Conservation (phyloP, 2,888 invertebrate genomes). For the Miltochrista miniata region DNA sequence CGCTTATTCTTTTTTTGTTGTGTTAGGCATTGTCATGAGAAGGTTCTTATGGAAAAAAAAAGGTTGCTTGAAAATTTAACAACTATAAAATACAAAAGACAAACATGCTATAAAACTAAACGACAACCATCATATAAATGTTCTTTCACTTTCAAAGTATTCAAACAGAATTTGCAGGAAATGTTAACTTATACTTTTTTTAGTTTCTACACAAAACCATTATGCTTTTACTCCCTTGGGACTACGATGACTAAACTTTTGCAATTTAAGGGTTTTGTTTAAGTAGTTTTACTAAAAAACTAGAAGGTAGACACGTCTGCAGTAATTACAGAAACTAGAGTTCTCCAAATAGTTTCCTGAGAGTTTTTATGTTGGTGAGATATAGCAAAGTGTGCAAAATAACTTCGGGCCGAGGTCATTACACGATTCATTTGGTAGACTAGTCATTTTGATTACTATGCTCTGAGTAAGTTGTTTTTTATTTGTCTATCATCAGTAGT, state of each 20-base stretch:
- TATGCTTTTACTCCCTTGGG: constrained; percentile 18
- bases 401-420: background rate
- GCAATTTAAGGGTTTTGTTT: constrained; percentile 1
- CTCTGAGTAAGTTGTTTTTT: background rate
- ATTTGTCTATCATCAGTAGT: background rate
- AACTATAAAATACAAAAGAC: background rate
- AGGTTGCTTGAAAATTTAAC: too few species aligned
- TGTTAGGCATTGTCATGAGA: too few species aligned
- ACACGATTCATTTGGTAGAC: background rate
- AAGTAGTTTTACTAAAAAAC: background rate
- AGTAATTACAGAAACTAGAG: background rate
- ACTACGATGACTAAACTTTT: constrained; percentile 1
- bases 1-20: too few species aligned
- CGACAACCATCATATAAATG: too few species aligned
- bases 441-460: too few species aligned
- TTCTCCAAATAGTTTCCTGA: background rate
- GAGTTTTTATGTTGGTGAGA: background rate
- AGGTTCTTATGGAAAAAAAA: too few species aligned
- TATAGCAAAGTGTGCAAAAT: background rate
- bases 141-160: constrained; percentile 9
- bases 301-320: background rate
- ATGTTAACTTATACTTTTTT: too few species aligned
- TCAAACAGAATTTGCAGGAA: constrained; percentile 32
- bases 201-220: constrained; percentile 16
- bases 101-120: too few species aligned